Evolutionary conservation across 2,888 invertebrate genomes (phyloP), one percentile per base, ranked within the genome.

Genomic region (Mythimna lalbum): DNA sequence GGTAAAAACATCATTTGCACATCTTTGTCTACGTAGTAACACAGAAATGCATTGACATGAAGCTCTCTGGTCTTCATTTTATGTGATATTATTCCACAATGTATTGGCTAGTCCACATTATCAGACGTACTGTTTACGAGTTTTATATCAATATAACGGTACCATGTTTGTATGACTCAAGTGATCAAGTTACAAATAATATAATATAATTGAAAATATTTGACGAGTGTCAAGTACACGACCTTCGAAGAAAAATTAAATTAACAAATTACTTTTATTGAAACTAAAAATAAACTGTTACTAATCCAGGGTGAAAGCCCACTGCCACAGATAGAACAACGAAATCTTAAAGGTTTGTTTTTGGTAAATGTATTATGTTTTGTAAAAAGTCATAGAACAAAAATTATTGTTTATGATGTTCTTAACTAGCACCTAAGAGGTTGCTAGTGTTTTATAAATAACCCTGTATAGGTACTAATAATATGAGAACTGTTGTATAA

Each of bases 1-100:
- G 74, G 74, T 1, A 39, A 17, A 78, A 74, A 53, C 7, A 74
- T 78, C 1, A 9, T 31, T 0, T 78, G 74, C 1, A 74, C 33
- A 33, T 74, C 74, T 62, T 72, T 53, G 14, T 71, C 78, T 23
- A 74, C 9, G 10, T 52, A 63, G 19, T 7, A 21, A 56, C 2
- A 1, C 0, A 27, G 2, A 17, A 50, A 19, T 1, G 5, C 0
- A 33, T 21, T 43, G 1, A 49, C 12, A 50, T 10, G 17, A 17
- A 14, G 19, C 0, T 3, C 1, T 49, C 14, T 70, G 4, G 14
- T 33, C 43, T 71, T 60, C 78, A 73, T 73, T 47, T 55, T 60
- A 14, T 23, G 31, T 31, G 3, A 59, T 39, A 1, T 3, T 23
- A 17, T 33, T 50, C 1, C 14, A 50, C 19, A 36, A 64, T 27